phyloP scores from a whole-genome alignment of 2,113 vertebrate genomes.

The Crotalus viridis region DNA sequence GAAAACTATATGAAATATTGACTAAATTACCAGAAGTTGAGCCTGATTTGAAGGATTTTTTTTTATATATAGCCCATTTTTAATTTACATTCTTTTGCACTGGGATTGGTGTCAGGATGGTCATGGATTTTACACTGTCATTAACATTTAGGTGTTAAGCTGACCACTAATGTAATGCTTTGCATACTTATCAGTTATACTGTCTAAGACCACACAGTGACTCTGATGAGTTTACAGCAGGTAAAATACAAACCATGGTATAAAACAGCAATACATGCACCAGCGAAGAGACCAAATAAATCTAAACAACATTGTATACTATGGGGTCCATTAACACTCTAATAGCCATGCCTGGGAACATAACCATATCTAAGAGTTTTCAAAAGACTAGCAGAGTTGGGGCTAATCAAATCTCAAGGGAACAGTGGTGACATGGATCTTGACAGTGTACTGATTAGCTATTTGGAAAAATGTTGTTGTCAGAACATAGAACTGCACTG shows the following conservation, averaged over 20 bases:
- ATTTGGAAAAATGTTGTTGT: background rate
- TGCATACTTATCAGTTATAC: background rate
- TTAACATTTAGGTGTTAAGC: background rate
- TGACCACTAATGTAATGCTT: background rate
- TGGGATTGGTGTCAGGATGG: background rate
- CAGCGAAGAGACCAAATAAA: background rate
- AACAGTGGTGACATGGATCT: background rate
- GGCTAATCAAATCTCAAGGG: background rate
- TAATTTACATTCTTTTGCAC: background rate
- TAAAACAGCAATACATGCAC: background rate
- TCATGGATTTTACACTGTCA: background rate
- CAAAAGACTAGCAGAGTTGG: background rate
- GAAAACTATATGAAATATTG: background rate
- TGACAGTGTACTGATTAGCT: background rate
- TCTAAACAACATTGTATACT: background rate
- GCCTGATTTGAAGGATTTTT: background rate
- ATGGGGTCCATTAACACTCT: background rate
- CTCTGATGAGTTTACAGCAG: background rate
- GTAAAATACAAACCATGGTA: background rate
- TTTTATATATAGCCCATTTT: background rate
- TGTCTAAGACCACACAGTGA: background rate
- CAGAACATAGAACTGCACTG: background rate
- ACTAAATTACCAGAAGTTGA: background rate
- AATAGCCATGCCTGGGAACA: background rate
- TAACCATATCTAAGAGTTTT: background rate